Base-by-base conservation (phyloP, 1,140 invertebrate genomes). In the Zophobas morio region DNA sequence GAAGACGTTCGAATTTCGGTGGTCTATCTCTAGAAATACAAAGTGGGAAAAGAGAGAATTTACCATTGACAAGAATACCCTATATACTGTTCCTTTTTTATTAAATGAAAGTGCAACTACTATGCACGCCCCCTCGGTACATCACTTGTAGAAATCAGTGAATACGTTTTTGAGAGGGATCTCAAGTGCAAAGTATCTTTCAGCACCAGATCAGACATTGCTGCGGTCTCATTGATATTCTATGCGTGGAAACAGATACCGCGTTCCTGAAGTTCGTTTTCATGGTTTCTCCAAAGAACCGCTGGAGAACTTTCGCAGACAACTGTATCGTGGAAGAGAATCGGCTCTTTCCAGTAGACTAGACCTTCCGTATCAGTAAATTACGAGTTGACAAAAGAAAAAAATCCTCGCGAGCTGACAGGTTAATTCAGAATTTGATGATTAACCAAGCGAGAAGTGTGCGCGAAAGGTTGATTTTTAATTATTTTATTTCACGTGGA, bases 211-310 rank as follows among this genome's bases (percentile, higher is more conserved):
- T 47, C 51, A 39, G 75, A 71, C 53, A 39, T 53, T 66, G 53
- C 70, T 70, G 77, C 51, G 63, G 77, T 75, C 46, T 78, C 77
- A 78, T 78, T 78, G 72, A 78, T 75, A 78, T 78, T 78, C 77
- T 70, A 78, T 73, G 54, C 77, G 72, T 78, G 77, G 53, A 75
- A 75, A 75, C 72, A 77, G 77, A 78, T 78, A 78, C 72, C 72
- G 53, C 57, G 53, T 78, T 78, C 70, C 37, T 51, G 75, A 72
- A 77, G 70, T 74, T 77, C 70, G 71, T 78, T 74, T 74, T 49
- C 76, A 74, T 32, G 71, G 42, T 63, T 70, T 78, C 53, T 78
- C 36, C 54, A 77, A 77, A 77, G 47, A 77, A 51, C 75, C 35
- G 75, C 20, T 66, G 49, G 66, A 56, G 66, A 77, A 77, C 70